These are phyloP conservation scores for Tholera decimalis DNA, from an alignment of 2,888 invertebrate species.

Conservation along the genomic window DNA sequence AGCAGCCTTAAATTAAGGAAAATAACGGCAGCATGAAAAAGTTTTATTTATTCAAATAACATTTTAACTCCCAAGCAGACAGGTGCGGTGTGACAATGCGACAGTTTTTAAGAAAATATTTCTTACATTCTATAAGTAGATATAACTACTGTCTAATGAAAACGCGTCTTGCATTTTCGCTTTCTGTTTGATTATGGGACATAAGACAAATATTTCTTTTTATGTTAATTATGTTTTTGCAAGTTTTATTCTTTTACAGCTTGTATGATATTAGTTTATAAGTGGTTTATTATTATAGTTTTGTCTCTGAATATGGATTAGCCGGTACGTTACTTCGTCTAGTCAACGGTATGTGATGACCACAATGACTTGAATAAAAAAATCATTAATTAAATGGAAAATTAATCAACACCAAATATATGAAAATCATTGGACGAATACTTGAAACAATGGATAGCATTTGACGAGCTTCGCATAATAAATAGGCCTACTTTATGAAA, in stretches of 20 bases:
- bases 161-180: background rate
- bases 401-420: background rate
- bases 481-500: too few species aligned
- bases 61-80: background rate
- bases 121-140: background rate
- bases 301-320: conserved; percentile 53
- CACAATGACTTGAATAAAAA: conserved; percentile 40
- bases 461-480: too few species aligned
- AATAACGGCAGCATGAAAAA: background rate
- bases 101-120: background rate
- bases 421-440: background rate
- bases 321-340: conserved; percentile 74
- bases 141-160: background rate
- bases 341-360: conserved; percentile 74
- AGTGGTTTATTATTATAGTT: conserved; percentile 16
- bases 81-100: background rate
- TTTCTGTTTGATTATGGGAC: background rate
- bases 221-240: conserved; percentile 4
- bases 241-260: conserved; percentile 36
- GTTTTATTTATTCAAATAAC: background rate
- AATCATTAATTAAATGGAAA: background rate
- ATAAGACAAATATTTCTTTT: background rate
- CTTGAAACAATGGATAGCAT: background rate
- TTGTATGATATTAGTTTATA: conserved; percentile 42
- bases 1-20: background rate